Evolutionary conservation across 1,140 invertebrate species (phyloP), one percentile per base, ranked within the genome.

Genomic region (Ceratina calcarata): DNA sequence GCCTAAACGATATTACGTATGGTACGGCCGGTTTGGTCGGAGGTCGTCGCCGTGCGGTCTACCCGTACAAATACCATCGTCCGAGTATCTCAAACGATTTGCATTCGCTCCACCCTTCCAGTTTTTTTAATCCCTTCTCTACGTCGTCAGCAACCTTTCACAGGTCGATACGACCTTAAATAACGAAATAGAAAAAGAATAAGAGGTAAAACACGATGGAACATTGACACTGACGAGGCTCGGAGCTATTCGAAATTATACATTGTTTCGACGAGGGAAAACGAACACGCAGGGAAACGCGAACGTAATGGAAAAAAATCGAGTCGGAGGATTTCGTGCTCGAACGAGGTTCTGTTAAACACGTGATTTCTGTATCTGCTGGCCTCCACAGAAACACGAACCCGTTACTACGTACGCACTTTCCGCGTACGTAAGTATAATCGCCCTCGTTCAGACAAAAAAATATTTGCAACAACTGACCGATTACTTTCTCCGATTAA

Each of bases 311-410:
- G 57, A 53, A 73, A 57, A 51, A 67, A 37, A 16, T 62, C 24
- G 70, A 60, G 70, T 20, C 8, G 51, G 2, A 68, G 45, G 62
- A 64, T 55, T 22, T n/a, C 16, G 24, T 20, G 51, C 20, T 68
- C 72, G 51, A 53, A 67, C 72, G 53, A 66, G 24, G 65, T 65
- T 86, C 75, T 61, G 70, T 75, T 20, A 62, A 84, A 86, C 74
- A 71, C 71, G 85, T 65, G 85, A 87, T 76, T 76, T 64, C 64
- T 60, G 68, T 70, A 71, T 66, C 66, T 75, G 85, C 84, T 69
- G 55, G 78, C 55, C 27, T 22, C 27, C 22, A 62, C 78, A 71
- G 85, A 84, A 86, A 87, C 78, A 81, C 71, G 85, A 87, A 70
- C 58, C 37, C 74, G 20, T 45, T 68, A 49, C 76, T 20, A 71